Evolutionary conservation across 37 sponge, comb jelly and placozoan species (phyloP).

Genomic region (Halichondria panicea): DNA sequence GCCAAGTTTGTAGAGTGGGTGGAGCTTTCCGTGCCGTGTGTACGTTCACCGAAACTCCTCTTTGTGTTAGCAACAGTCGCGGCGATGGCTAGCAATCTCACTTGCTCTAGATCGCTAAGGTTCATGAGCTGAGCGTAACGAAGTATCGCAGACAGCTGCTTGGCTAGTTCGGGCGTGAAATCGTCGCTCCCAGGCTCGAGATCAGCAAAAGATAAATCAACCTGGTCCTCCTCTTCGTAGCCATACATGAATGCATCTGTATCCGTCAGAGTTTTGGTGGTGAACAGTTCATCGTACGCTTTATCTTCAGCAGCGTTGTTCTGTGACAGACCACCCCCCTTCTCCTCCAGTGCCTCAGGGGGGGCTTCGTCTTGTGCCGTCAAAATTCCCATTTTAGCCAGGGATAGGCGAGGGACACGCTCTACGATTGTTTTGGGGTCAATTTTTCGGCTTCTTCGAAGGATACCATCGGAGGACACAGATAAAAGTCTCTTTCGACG

Average conservation of each 20-base stretch:
- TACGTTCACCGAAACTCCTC: constrained; percentile 20
- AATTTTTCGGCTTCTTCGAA: constrained; percentile 39
- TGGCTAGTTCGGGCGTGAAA: constrained; percentile 54
- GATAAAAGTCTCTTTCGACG: constrained; percentile 32
- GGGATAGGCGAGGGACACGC: constrained; percentile 46
- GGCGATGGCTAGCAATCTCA: constrained; percentile 75
- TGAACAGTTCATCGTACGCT: constrained; percentile 62
- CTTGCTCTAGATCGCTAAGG: constrained; percentile 78
- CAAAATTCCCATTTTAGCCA: constrained; percentile 48
- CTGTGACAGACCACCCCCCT: background rate
- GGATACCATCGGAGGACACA: constrained; percentile 39
- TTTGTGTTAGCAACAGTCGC: constrained; percentile 83
- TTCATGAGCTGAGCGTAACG: constrained; percentile 65
- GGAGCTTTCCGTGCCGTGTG: background rate
- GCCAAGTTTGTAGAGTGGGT: background rate
- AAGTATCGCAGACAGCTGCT: constrained; percentile 40
- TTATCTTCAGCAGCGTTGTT: constrained; percentile 15
- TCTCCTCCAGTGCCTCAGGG: background rate
- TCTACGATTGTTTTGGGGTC: constrained; percentile 25
- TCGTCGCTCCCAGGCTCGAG: constrained; percentile 25
- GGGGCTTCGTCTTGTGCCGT: background rate
- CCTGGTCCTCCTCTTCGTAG: constrained; percentile 12
- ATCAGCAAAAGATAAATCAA: constrained; percentile 16
- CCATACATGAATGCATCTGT: constrained; percentile 31
- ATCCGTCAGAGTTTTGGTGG: constrained; percentile 7